Base-by-base conservation (phyloP, 2,113 vertebrate species). In the Meles meles region DNA sequence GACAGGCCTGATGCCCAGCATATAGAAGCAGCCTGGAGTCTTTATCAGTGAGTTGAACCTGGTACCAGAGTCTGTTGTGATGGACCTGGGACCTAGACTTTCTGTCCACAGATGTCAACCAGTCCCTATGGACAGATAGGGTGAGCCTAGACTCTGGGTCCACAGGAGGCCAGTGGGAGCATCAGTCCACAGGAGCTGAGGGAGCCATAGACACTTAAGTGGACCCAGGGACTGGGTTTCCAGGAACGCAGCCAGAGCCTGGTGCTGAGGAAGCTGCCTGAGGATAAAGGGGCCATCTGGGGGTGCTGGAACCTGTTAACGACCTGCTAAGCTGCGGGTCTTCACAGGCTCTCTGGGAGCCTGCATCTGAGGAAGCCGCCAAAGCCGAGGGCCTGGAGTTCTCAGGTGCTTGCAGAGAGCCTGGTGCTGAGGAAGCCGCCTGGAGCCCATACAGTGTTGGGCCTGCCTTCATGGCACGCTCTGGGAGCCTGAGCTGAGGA, bases 141-240 rank as follows among this genome's bases (percentile, higher is more conserved):
- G 3, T 55, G 37, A 21, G 14, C 37, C 44, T 67, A 37, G 44
- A 17, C 47, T 25, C 44, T 37, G 13, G 17, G 34, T 47, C 31
- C 49, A 23, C 13, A 76, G 55, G 29, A 14, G 29, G 37, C 34
- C 85, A 39, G 57, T 39, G 20, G 5, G 0, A 55, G 47, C 23
- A 8, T 7, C 2, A 14, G 34, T 7, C 39, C 39, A 0, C 29
- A 47, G 20, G 31, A 88, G n/a, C 59, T 4, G 49, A 11, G 1
- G 1, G 44, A 44, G 23, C 14, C 7, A 6, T 1, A 21, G 27
- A 14, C 18, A 12, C 37, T 0, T 5, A 0, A 7, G n/a, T 25
- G 69, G 25, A 39, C 25, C 25, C 25, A 44, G 72, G 3, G 42
- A 25, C 72, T 27, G 72, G 72, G 39, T 39, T 74, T 42, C 12